Percentiles rank a stretch among this genome's conserved stretches.
Conservation (phyloP, 2,797 vertebrate species). For the Otolemur crassicaudatus region DNA sequence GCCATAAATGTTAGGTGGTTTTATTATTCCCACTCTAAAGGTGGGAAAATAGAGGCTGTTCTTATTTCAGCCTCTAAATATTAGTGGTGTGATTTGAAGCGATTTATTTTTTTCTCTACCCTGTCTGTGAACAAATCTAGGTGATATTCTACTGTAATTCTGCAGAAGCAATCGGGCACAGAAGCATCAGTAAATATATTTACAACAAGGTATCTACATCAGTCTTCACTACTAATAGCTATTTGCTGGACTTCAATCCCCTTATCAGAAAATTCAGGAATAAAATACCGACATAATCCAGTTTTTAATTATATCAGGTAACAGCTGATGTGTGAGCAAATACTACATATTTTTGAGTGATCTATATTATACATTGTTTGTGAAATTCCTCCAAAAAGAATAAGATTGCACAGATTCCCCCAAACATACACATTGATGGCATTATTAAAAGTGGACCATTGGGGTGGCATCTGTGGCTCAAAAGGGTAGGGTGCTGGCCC, state of each 20-base stretch:
- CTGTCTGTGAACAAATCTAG: background rate
- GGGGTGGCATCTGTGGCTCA: too few species aligned
- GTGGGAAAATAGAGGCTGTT: slow-evolving; percentile 38
- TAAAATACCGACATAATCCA: background rate
- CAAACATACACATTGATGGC: background rate
- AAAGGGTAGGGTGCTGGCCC: too few species aligned
- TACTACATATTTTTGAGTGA: background rate
- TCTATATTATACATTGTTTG: background rate
- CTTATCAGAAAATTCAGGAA: background rate
- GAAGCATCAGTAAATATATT: background rate
- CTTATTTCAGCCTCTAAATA: background rate
- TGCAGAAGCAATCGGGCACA: background rate
- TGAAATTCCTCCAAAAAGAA: background rate
- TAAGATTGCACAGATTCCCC: background rate
- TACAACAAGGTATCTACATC: background rate
- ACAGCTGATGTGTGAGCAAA: background rate
- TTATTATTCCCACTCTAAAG: slow-evolving; percentile 21
- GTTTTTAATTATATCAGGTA: background rate
- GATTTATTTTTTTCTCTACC: background rate
- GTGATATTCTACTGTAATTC: background rate
- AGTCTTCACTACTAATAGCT: background rate
- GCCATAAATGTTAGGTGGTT: background rate
- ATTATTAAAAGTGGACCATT: background rate
- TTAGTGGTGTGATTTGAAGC: background rate
- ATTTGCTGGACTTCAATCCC: background rate